Base-by-base conservation (phyloP, 2,888 invertebrate genomes). In the Drosophila monieri region DNA sequence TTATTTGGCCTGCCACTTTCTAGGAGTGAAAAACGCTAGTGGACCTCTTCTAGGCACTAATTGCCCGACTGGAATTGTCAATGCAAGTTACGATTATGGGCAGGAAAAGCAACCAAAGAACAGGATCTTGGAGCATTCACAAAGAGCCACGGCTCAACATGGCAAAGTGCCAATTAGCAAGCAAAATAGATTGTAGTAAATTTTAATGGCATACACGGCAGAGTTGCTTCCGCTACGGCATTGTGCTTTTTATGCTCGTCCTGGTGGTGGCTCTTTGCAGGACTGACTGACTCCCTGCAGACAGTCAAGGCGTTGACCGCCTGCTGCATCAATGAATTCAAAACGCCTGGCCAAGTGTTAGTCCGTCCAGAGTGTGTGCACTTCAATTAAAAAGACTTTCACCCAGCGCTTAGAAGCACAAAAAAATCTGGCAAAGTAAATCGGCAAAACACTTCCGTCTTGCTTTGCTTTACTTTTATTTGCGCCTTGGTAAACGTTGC, bases 321-420 rank as follows among this genome's bases (percentile, higher is more conserved):
- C 64, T 80, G 75, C 75, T 80, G 81, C 88, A 88, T 81, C 81
- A 88, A 85, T 88, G 88, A 77, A 83, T 85, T 75, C 73, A 74
- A 79, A 81, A 77, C 71, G 76, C 79, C 51, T 54, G 79, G 77
- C 75, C 39, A 32, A 49, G 41, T 25, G 37, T 71, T 53, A 57
- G 53, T 65, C n/a, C 43, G 21, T 39, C 35, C 39, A 30, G 53
- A 44, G 39, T 57, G 52, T 67, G 51, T 74, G 56, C 88, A 89
- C 90, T 90, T 90, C 90, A 89, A 89, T 89, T 89, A 89, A 88
- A 83, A 90, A 90, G 89, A 90, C 89, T 90, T 89, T 90, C 83
- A 85, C 88, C 85, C 78, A 70, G 69, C 69, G 44, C 74, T 66
- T 68, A 83, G 74, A 59, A 47, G 35, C 53, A 48, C 46, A 52